Conservation (phyloP, 1,140 invertebrate species). For the Platyscapa corneri region DNA sequence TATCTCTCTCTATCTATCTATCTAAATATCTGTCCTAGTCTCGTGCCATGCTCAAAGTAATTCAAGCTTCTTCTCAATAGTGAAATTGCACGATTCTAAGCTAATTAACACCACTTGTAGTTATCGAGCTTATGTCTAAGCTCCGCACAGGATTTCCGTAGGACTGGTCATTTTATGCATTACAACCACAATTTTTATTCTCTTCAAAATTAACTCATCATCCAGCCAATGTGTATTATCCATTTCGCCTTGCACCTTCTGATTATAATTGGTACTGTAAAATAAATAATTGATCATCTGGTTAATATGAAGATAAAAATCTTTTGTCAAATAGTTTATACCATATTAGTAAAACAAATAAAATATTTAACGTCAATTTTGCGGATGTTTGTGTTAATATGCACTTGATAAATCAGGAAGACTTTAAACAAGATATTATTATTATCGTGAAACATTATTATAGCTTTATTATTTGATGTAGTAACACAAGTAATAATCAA, state of each 20-base stretch:
- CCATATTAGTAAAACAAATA: neutral
- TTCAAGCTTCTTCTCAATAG: too few species aligned
- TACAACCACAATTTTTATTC: neutral
- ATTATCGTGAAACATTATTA: too few species aligned
- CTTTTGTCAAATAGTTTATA: neutral
- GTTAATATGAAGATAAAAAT: neutral
- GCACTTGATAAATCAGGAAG: too few species aligned
- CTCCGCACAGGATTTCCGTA: neutral
- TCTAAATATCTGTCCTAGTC: neutral
- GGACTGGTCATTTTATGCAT: neutral
- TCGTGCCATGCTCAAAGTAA: neutral
- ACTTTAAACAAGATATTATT: too few species aligned
- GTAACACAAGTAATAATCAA: too few species aligned
- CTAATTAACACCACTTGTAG: conserved; percentile 39
- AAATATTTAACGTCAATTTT: neutral
- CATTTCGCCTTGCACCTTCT: neutral
- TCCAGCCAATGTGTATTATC: neutral
- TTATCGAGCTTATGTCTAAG: conserved; percentile 16
- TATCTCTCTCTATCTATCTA: neutral
- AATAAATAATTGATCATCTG: neutral
- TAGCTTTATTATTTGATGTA: too few species aligned
- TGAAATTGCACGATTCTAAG: conserved; percentile 40
- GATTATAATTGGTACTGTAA: neutral
- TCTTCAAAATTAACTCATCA: conserved; percentile 4
- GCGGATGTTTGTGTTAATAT: too few species aligned